Evolutionary conservation across 2,113 vertebrate genomes (phyloP).

Genomic region (Hydrochoerus hydrochaeris): DNA sequence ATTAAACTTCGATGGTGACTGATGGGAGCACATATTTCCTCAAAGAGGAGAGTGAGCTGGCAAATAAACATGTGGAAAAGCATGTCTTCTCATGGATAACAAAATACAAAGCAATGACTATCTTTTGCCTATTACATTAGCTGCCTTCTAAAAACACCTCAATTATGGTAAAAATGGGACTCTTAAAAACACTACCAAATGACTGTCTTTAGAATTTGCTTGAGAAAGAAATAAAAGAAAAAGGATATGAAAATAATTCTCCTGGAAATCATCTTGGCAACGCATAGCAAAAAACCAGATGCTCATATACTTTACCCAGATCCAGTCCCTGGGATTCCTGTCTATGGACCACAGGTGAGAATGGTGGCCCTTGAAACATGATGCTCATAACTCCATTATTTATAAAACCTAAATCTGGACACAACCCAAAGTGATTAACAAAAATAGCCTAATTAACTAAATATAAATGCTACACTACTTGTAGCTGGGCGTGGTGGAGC

Average conservation of each 20-base stretch:
- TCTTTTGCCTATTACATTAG: slow-evolving; percentile 37
- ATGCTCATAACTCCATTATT: background rate
- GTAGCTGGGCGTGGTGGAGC: background rate
- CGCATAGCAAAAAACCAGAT: background rate
- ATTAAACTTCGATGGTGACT: background rate
- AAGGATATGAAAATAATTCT: background rate
- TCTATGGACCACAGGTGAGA: background rate
- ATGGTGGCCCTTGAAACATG: background rate
- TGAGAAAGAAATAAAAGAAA: slow-evolving; percentile 16
- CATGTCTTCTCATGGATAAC: background rate
- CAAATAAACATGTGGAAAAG: slow-evolving; percentile 39
- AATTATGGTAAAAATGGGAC: background rate
- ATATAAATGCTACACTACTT: background rate
- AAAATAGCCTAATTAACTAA: slow-evolving; percentile 28
- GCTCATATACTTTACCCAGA: background rate
- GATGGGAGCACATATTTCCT: background rate
- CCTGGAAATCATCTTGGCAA: background rate
- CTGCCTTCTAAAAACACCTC: background rate
- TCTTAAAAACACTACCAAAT: slow-evolving; percentile 55
- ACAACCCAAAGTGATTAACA: background rate
- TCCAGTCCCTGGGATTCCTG: background rate
- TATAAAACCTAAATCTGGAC: background rate
- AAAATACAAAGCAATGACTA: slow-evolving; percentile 40
- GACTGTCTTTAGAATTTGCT: background rate
- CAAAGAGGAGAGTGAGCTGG: background rate